Percentiles rank a stretch among this genome's conserved stretches.
Evolutionary conservation across 1,140 invertebrate species (phyloP).

Genomic region (Zaprionus davidi): DNA sequence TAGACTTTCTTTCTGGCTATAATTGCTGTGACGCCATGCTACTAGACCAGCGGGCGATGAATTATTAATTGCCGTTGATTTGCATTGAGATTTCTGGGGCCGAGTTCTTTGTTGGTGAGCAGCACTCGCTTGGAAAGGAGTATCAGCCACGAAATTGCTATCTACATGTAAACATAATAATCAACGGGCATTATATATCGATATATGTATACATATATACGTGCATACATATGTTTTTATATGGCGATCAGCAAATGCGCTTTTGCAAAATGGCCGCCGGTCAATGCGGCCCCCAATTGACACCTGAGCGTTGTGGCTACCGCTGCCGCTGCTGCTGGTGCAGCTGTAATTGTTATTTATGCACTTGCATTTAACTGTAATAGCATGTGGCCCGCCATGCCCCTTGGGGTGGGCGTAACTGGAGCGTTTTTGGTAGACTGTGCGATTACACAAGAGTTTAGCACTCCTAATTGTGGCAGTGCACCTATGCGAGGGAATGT

Average conservation of each 20-base stretch:
- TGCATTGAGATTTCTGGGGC: slow-evolving; percentile 74
- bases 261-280: slow-evolving; percentile 74
- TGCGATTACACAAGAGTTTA: slow-evolving; percentile 69
- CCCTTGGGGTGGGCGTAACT: slow-evolving; percentile 67
- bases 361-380: slow-evolving; percentile 80
- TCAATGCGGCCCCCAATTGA: slow-evolving; percentile 73
- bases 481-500: slow-evolving; percentile 25
- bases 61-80: slow-evolving; percentile 82
- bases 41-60: slow-evolving; percentile 73
- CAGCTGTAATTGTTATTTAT: slow-evolving; percentile 79
- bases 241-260: slow-evolving; percentile 68
- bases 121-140: slow-evolving; percentile 42
- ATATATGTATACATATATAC: slow-evolving; percentile 9
- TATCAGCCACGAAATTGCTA: slow-evolving; percentile 40
- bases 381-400: slow-evolving; percentile 65
- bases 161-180: slow-evolving; percentile 77
- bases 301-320: slow-evolving; percentile 62
- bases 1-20: slow-evolving; percentile 27
- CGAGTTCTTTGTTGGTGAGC: slow-evolving; percentile 61
- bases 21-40: slow-evolving; percentile 66
- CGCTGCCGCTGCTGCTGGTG: slow-evolving; percentile 31
- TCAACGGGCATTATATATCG: slow-evolving; percentile 69
- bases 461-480: slow-evolving; percentile 55
- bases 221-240: neutral
- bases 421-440: slow-evolving; percentile 64